Percentiles rank a stretch among this genome's conserved stretches.
phyloP scores from a whole-genome alignment of 2,888 invertebrate genomes.

The Diloba caeruleocephala region DNA sequence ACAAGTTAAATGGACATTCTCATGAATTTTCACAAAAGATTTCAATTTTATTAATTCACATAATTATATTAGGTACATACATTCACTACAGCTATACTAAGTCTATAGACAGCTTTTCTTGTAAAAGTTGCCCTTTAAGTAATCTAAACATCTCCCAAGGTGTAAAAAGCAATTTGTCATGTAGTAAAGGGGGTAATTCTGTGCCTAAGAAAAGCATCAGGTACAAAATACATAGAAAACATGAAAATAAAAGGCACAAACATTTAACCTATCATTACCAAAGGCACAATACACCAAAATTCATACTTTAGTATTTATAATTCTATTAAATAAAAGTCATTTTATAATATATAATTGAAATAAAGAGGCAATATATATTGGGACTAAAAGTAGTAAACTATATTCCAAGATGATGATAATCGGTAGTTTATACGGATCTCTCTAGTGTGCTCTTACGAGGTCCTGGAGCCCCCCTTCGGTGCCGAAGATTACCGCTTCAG shows the following conservation, averaged over 20 bases:
- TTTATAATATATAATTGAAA: slow-evolving; percentile 21
- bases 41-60: slow-evolving; percentile 26
- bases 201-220: slow-evolving; percentile 70
- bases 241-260: slow-evolving; percentile 85
- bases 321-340: slow-evolving; percentile 37
- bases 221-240: slow-evolving; percentile 78
- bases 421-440: too few species aligned
- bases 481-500: too few species aligned
- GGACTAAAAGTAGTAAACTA: too few species aligned
- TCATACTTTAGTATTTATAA: slow-evolving; percentile 58
- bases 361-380: too few species aligned
- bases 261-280: slow-evolving; percentile 80
- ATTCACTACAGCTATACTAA: slow-evolving; percentile 49
- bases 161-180: slow-evolving; percentile 58
- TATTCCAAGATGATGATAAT: too few species aligned
- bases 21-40: slow-evolving; percentile 45
- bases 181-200: slow-evolving; percentile 48
- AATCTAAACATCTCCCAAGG: slow-evolving; percentile 49
- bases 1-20: slow-evolving; percentile 51
- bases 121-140: slow-evolving; percentile 50
- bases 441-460: too few species aligned
- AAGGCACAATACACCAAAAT: slow-evolving; percentile 85
- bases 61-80: slow-evolving; percentile 37
- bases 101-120: slow-evolving; percentile 53
- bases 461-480: too few species aligned